Evolutionary conservation across 1,140 invertebrate species (phyloP).

Genomic region (Dendroctonus valens): DNA sequence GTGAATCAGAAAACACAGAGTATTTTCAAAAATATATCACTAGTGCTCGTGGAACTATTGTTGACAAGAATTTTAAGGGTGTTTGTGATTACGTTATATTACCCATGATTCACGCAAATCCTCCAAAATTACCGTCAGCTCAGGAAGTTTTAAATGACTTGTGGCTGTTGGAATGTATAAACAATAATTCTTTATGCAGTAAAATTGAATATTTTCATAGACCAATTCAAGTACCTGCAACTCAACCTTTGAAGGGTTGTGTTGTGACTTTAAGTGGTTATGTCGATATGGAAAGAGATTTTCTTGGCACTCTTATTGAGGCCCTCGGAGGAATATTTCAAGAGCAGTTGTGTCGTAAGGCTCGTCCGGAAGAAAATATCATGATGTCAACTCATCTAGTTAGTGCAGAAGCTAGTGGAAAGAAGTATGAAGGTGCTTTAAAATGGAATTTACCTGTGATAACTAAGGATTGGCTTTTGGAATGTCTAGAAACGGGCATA

Average conservation of each 20-base stretch:
- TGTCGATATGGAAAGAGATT: slow-evolving; percentile 66
- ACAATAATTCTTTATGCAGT: slow-evolving; percentile 45
- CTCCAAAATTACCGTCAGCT: slow-evolving; percentile 40
- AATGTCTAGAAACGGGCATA: slow-evolving; percentile 56
- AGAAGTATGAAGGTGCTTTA: slow-evolving; percentile 79
- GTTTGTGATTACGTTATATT: slow-evolving; percentile 61
- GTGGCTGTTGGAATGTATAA: slow-evolving; percentile 63
- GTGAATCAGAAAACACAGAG: slow-evolving; percentile 48
- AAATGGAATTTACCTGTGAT: slow-evolving; percentile 82
- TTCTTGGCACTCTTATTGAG: slow-evolving; percentile 66
- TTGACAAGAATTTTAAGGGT: slow-evolving; percentile 45
- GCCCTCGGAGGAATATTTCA: slow-evolving; percentile 71
- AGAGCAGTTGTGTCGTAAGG: slow-evolving; percentile 59
- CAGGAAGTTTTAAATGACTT: slow-evolving; percentile 58
- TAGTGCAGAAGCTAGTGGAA: slow-evolving; percentile 67
- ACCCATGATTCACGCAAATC: slow-evolving; percentile 42
- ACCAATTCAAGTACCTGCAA: slow-evolving; percentile 54
- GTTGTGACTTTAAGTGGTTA: slow-evolving; percentile 78
- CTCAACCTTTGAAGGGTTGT: slow-evolving; percentile 64
- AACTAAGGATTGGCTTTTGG: slow-evolving; percentile 71
- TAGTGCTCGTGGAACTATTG: slow-evolving; percentile 14
- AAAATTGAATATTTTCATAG: slow-evolving; percentile 63
- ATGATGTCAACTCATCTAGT: slow-evolving; percentile 73
- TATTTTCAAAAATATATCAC: slow-evolving; percentile 35
- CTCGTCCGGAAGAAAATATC: slow-evolving; percentile 40